Percentiles rank a stretch among this genome's conserved stretches.
Conservation (phyloP, 2,113 vertebrate species). For the Alectura lathami region DNA sequence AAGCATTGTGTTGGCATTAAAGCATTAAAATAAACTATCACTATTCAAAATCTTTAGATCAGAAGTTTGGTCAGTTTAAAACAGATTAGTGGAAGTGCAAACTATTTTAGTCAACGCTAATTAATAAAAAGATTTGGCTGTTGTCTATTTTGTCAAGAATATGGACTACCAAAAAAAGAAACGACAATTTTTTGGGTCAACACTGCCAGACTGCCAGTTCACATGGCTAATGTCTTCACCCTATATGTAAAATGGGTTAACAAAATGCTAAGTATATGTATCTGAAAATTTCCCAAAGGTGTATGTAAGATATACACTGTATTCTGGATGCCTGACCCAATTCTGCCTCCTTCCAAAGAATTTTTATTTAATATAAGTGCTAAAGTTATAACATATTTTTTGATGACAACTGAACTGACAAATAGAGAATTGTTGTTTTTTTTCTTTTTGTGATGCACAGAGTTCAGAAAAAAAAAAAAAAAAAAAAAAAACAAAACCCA, state of each 20-base stretch:
- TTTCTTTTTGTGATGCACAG: background rate
- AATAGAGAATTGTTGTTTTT: background rate
- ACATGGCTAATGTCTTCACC: background rate
- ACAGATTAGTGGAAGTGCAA: background rate
- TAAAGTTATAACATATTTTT: background rate
- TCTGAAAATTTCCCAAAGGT: background rate
- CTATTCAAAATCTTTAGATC: background rate
- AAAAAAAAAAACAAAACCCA: background rate
- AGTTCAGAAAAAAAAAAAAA: background rate
- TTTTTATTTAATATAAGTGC: background rate
- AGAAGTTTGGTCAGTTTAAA: background rate
- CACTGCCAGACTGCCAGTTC: background rate
- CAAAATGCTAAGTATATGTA: background rate
- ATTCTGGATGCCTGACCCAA: background rate
- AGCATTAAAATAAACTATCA: background rate
- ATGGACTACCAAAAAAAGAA: background rate
- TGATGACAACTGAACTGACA: background rate
- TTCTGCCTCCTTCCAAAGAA: background rate
- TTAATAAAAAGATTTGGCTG: background rate
- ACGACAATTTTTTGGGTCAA: background rate
- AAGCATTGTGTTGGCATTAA: background rate
- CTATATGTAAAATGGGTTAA: background rate
- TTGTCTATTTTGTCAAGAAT: background rate
- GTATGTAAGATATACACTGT: background rate
- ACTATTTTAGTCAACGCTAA: background rate